Evolutionary conservation across 2,113 vertebrate genomes (phyloP), one percentile per base, ranked within the genome.

Genomic region (Gasterosteus aculeatus): DNA sequence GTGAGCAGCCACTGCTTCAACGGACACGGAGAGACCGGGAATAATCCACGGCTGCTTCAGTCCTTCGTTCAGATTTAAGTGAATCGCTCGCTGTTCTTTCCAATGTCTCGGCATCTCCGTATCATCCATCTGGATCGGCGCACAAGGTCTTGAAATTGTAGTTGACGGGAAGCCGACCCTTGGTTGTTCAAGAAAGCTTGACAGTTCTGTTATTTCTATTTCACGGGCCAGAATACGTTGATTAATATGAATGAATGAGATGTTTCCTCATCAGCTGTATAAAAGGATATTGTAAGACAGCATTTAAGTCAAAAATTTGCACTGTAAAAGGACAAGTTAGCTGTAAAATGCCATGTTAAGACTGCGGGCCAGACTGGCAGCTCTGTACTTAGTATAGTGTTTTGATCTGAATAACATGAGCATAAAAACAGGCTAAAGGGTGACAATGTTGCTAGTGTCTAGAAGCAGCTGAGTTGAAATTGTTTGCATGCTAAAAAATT

Each of bases 11-110:
- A 0, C 33, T 3, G 1, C 29, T 64, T 70, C 39, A 46, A 11
- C 35, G 73, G 38, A 68, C 15, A 39, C 14, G 62, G 70, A 71
- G 38, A 79, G 0, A 56, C 11, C 39, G 46, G 46, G 11, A 31
- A 46, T 7, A 16, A 10, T 3, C 8, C 19, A 46, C 7, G 42
- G 10, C 35, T 26, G 22, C 18, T 59, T 35, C 41, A 38, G 2
- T 33, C 49, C 49, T 10, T 54, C 1, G 26, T 10, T 41, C 8
- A 7, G 16, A 49, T 44, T 44, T 2, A 4, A 19, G 26, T 58
- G 5, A 47, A 59, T 49, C 5, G 8, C 29, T 54, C 41, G 35
- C 41, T 31, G 15, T 12, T 46, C 1, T 39, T 60, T 49, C 19
- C 22, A 53, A 41, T 60, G 22, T 16, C 7, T 59, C 9, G 1